Conservation (phyloP, 2,113 vertebrate species). For the Hydropotes inermis region DNA sequence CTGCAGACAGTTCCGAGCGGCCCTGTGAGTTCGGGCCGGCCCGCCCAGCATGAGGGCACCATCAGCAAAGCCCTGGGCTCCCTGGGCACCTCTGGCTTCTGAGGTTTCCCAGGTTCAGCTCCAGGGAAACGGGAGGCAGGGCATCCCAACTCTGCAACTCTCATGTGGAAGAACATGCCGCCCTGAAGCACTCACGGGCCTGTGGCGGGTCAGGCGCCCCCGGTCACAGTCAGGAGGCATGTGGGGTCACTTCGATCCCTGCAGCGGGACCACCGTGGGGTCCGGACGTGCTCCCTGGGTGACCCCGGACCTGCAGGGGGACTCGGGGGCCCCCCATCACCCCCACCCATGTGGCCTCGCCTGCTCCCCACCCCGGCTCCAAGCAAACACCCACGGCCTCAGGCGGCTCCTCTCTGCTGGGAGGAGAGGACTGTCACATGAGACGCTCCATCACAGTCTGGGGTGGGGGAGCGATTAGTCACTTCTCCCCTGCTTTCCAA, state of each 20-base stretch:
- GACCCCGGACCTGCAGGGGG: background rate
- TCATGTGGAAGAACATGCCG: accelerated
- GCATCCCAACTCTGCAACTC: background rate
- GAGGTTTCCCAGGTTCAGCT: background rate
- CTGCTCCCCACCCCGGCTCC: background rate
- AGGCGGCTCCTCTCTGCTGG: background rate
- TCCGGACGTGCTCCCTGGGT: background rate
- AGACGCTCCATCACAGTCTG: accelerated
- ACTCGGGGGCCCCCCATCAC: background rate
- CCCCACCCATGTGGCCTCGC: accelerated
- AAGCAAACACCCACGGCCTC: background rate
- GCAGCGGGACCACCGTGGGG: background rate
- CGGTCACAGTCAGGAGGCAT: accelerated
- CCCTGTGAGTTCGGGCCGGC: background rate
- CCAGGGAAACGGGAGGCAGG: background rate
- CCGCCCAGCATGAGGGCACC: background rate
- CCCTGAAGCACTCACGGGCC: accelerated
- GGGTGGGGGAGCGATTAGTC: background rate
- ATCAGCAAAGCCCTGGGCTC: background rate
- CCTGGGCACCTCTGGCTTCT: background rate
- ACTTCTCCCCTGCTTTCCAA: background rate
- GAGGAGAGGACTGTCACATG: background rate
- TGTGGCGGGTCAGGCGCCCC: accelerated
- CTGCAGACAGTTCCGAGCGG: background rate
- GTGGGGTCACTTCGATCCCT: accelerated